Percentiles rank a stretch among this genome's conserved stretches.
phyloP scores from a whole-genome alignment of 2,113 vertebrate species.

The Nothocercus julius region DNA sequence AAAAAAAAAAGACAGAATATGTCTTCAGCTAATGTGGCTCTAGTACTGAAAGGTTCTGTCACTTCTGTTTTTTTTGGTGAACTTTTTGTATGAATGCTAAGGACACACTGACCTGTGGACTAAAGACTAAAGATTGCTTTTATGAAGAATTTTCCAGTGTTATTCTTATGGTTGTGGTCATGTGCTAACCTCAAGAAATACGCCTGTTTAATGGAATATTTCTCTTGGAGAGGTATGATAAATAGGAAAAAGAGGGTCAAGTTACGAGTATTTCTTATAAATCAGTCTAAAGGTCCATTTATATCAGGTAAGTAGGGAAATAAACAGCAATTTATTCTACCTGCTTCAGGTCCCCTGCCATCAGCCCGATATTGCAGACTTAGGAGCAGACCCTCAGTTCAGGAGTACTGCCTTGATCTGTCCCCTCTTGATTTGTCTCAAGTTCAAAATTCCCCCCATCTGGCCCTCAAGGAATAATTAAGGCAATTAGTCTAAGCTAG shows the following conservation, averaged over 20 bases:
- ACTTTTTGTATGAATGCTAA: background rate
- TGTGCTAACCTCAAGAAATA: background rate
- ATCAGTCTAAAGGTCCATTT: constrained; percentile 3
- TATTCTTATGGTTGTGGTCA: background rate
- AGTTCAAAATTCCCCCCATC: constrained; percentile 1
- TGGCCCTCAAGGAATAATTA: constrained; percentile 14
- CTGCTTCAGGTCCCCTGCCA: background rate
- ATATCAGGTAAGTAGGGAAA: background rate
- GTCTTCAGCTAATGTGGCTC: background rate
- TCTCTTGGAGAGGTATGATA: background rate
- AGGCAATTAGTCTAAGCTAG: background rate
- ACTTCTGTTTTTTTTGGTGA: background rate
- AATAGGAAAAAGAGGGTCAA: background rate
- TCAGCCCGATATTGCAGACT: background rate
- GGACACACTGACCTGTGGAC: background rate
- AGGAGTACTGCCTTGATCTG: background rate
- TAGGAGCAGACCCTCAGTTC: background rate
- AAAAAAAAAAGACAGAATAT: background rate
- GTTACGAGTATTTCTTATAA: background rate
- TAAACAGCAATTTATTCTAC: background rate
- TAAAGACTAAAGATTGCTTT: background rate
- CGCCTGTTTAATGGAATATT: background rate
- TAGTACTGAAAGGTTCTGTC: background rate
- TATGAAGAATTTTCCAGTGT: background rate
- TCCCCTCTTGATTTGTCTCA: background rate